phyloP scores from a whole-genome alignment of 1,140 invertebrate species.

The Theocolax elegans region DNA sequence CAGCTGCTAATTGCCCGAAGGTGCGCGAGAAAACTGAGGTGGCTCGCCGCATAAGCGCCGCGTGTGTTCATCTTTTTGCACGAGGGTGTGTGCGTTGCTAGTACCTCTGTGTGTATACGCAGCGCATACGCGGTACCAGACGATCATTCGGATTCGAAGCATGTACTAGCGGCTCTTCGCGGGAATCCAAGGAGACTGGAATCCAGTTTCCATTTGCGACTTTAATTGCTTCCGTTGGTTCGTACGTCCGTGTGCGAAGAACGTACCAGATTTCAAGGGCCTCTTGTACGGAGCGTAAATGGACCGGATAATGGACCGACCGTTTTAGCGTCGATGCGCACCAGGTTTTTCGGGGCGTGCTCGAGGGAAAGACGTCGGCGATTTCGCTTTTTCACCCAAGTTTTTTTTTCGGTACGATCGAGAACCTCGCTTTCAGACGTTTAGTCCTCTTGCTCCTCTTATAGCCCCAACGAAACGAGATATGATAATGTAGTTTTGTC shows the following conservation, averaged over 20 bases:
- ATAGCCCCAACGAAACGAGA: too few relatives aligned
- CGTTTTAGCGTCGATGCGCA: neutral
- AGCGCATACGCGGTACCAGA: neutral
- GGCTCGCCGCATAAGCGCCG: neutral
- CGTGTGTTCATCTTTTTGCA: too few relatives aligned
- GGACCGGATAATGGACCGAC: slow-evolving; percentile 18
- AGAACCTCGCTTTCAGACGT: too few relatives aligned
- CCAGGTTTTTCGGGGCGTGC: slow-evolving; percentile 1
- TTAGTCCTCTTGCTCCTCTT: too few relatives aligned
- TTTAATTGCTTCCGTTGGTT: slow-evolving; percentile 45
- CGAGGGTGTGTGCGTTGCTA: too few relatives aligned
- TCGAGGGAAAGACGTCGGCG: too few relatives aligned
- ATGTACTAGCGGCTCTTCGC: slow-evolving; percentile 28
- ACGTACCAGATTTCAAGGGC: slow-evolving; percentile 33
- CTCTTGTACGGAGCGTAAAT: neutral
- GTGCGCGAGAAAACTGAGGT: slow-evolving; percentile 11
- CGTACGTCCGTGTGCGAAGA: neutral
- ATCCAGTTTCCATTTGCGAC: slow-evolving; percentile 53
- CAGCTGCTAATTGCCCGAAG: slow-evolving; percentile 37
- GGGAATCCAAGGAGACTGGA: slow-evolving; percentile 20
- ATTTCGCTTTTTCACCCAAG: too few relatives aligned
- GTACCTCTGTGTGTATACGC: too few relatives aligned
- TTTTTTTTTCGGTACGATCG: too few relatives aligned
- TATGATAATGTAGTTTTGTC: too few relatives aligned
- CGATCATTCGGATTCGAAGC: slow-evolving; percentile 35